phyloP scores from a whole-genome alignment of 2,797 vertebrate genomes.

The Catamblyrhynchus diadema region DNA sequence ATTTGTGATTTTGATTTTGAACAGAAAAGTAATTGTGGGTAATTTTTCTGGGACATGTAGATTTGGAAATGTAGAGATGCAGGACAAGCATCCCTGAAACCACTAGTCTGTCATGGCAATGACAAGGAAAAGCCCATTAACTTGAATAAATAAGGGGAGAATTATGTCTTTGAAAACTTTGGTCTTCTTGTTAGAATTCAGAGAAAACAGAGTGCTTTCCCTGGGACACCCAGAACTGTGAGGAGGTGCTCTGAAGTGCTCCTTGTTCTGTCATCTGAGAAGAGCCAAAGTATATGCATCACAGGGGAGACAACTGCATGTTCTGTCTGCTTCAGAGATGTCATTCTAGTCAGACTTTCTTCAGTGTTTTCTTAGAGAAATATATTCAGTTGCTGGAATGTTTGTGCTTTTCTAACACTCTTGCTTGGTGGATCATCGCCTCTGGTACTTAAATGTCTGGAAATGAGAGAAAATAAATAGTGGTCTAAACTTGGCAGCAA shows the following conservation, averaged over 20 bases:
- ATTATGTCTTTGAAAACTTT: not conserved
- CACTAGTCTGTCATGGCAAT: rapidly evolving
- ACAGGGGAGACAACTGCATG: not conserved
- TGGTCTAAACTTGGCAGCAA: not conserved
- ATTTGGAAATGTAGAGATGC: not conserved
- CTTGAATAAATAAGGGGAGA: not conserved
- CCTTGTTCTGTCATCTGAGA: not conserved
- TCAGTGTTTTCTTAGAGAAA: not conserved
- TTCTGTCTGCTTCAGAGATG: not conserved
- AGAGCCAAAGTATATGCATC: not conserved
- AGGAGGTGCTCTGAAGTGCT: not conserved
- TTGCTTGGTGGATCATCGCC: not conserved
- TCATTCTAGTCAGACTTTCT: not conserved
- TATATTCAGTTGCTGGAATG: not conserved
- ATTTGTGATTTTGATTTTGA: not conserved
- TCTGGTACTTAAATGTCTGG: not conserved
- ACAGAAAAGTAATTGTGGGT: not conserved
- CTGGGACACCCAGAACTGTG: not conserved
- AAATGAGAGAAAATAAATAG: slow-evolving; percentile 21
- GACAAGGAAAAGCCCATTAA: rapidly evolving
- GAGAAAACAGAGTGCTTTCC: not conserved
- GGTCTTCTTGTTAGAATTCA: not conserved
- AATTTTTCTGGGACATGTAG: rapidly evolving
- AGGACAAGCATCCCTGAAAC: not conserved
- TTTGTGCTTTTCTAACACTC: slow-evolving; percentile 10